A percentile compares a stretch with the other conserved stretches of the same genome.
phyloP scores from a whole-genome alignment of 1,140 invertebrate species.

The Aphidius gifuensis region DNA sequence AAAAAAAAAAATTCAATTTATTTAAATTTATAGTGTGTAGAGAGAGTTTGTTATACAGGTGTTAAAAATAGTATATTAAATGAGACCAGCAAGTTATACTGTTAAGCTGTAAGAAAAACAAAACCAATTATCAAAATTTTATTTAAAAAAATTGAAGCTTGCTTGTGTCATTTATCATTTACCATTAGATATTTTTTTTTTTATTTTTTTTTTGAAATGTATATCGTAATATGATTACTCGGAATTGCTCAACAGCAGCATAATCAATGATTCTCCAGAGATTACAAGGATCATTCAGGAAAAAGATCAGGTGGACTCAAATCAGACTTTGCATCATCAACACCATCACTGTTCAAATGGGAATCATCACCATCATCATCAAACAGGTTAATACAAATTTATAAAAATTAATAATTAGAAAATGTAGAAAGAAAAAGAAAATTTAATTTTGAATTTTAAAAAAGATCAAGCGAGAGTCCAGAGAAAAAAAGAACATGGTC shows the following conservation, averaged over 20 bases:
- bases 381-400: background rate
- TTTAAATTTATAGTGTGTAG: no score
- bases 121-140: background rate
- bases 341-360: slow-evolving; percentile 69
- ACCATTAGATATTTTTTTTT: background rate
- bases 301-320: slow-evolving; percentile 62
- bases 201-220: slow-evolving; percentile 4
- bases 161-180: background rate
- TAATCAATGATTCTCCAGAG: slow-evolving; percentile 54
- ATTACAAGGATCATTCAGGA: slow-evolving; percentile 85
- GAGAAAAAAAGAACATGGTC: slow-evolving; percentile 53
- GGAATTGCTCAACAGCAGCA: slow-evolving; percentile 14
- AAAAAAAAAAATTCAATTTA: no score
- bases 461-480: slow-evolving; percentile 32
- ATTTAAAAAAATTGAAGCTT: background rate
- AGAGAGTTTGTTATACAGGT: no score
- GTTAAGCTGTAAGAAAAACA: no score
- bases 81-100: no score
- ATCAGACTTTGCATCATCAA: slow-evolving; percentile 68
- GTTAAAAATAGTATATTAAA: no score
- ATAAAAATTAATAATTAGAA: background rate
- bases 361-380: slow-evolving; percentile 54
- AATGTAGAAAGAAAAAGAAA: background rate
- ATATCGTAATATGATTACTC: slow-evolving; percentile 13
- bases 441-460: slow-evolving; percentile 1